Evolutionary conservation across 2,888 invertebrate species (phyloP).

Genomic region (Sesia apiformis): DNA sequence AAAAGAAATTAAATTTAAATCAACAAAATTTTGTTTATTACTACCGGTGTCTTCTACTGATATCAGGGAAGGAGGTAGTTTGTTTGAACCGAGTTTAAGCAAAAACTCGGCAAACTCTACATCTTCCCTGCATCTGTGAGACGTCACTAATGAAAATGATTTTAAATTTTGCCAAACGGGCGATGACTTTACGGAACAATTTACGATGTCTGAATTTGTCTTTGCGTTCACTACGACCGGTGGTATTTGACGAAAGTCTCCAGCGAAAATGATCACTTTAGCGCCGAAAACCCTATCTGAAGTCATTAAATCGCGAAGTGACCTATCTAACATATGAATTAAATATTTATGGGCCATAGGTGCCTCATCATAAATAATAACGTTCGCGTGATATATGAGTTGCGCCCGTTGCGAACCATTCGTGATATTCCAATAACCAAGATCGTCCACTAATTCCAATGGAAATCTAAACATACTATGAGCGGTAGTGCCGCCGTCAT

Average conservation of each 20-base stretch:
- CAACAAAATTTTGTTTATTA: not conserved
- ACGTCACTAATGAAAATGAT: slow-evolving; percentile 3
- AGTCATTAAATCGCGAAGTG: slow-evolving; percentile 3
- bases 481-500: slow-evolving; percentile 1
- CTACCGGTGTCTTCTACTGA: not conserved
- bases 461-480: slow-evolving; percentile 5
- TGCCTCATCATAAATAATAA: slow-evolving; percentile 6
- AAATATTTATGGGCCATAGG: slow-evolving; percentile 6
- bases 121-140: slow-evolving; percentile 2
- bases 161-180: slow-evolving; percentile 4
- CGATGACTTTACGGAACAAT: slow-evolving; percentile 1
- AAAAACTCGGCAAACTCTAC: not conserved
- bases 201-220: slow-evolving; percentile 3
- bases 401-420: slow-evolving; percentile 1
- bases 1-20: not conserved
- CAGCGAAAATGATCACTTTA: slow-evolving; percentile 9
- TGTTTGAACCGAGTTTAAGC: not conserved
- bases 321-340: slow-evolving; percentile 4
- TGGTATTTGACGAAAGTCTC: slow-evolving; percentile 11
- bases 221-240: slow-evolving; percentile 4
- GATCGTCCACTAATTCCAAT: slow-evolving; percentile 1
- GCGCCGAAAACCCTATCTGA: slow-evolving; percentile 8
- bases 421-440: slow-evolving; percentile 1
- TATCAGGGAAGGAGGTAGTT: not conserved
- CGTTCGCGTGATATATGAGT: slow-evolving; percentile 1